phyloP scores from a whole-genome alignment of 1,140 invertebrate species.

The Drosophila nikananu region DNA sequence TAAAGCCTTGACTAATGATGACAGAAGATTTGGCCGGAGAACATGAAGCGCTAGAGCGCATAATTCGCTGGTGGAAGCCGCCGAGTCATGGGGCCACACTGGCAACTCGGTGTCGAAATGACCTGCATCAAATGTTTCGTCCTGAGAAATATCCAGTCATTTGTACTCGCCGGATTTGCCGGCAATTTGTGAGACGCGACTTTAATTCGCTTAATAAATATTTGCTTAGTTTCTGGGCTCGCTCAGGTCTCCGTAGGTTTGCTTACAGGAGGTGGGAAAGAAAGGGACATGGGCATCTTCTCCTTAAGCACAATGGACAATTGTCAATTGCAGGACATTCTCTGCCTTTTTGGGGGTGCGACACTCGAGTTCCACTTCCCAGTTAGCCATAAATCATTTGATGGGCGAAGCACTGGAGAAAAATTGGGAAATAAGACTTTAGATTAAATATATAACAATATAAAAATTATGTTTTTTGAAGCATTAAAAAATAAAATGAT shows the following conservation, averaged over 20 bases:
- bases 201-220: slow-evolving; percentile 82
- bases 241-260: slow-evolving; percentile 13
- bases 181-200: slow-evolving; percentile 62
- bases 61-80: slow-evolving; percentile 66
- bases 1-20: slow-evolving; percentile 79
- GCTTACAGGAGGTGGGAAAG: neutral
- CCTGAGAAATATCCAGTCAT: slow-evolving; percentile 72
- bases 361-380: slow-evolving; percentile 59
- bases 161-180: slow-evolving; percentile 72
- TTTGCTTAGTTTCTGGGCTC: slow-evolving; percentile 59
- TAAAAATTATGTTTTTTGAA: neutral
- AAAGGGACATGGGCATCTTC: neutral
- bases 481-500: too few species aligned
- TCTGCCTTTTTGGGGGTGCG: slow-evolving; percentile 34
- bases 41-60: slow-evolving; percentile 71
- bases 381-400: slow-evolving; percentile 67
- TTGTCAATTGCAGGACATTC: slow-evolving; percentile 77
- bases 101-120: slow-evolving; percentile 38
- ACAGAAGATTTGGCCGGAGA: slow-evolving; percentile 49
- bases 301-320: slow-evolving; percentile 52
- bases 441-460: neutral
- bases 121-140: slow-evolving; percentile 51
- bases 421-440: neutral
- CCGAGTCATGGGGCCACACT: slow-evolving; percentile 45
- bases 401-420: slow-evolving; percentile 24